Evolutionary conservation across 35 echinoderm and acorn worm genomes (phyloP).

Genomic region (Apostichopus parvimensis): DNA sequence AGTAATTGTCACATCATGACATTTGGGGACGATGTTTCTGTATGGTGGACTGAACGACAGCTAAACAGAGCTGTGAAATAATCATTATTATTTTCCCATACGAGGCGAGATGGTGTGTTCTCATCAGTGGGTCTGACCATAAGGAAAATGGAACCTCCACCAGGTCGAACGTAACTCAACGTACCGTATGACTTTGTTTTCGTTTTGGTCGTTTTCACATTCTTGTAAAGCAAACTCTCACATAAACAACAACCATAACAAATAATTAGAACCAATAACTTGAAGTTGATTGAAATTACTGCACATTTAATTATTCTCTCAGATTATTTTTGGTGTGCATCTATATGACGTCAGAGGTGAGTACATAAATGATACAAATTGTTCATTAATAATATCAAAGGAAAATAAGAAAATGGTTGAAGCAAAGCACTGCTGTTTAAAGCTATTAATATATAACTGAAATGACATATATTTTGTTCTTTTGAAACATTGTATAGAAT

Average conservation of each 20-base stretch:
- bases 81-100: too few species aligned
- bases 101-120: too few species aligned
- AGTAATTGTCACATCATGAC: too few species aligned
- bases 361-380: background rate
- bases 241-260: background rate
- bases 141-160: too few species aligned
- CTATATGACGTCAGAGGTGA: slow-evolving; percentile 10
- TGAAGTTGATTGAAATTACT: background rate
- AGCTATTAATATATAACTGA: background rate
- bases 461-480: background rate
- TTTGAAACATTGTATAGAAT: background rate
- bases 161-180: too few species aligned
- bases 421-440: background rate
- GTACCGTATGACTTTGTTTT: too few species aligned
- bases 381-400: background rate
- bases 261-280: background rate
- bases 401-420: background rate
- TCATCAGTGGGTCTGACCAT: too few species aligned
- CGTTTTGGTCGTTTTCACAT: too few species aligned
- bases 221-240: too few species aligned
- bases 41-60: too few species aligned
- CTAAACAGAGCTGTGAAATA: too few species aligned
- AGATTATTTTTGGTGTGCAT: slow-evolving; percentile 1
- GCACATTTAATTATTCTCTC: slow-evolving; percentile 27
- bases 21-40: too few species aligned